Base-by-base conservation (phyloP, 1,140 invertebrate species). In the Drosophila nannoptera region DNA sequence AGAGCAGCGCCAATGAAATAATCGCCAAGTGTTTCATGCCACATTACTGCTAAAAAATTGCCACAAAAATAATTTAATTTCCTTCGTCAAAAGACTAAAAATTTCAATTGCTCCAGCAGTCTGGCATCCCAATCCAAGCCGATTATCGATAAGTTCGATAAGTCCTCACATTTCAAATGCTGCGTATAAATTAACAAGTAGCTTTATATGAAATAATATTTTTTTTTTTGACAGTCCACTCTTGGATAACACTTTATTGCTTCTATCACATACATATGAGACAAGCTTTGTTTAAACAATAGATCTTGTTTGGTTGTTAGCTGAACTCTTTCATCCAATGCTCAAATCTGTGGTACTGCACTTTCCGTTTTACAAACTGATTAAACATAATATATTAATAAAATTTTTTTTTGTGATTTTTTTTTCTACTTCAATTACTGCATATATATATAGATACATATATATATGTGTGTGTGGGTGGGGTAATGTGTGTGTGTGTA, bases 291-390 rank as follows among this genome's bases (percentile, higher is more conserved):
- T 67, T 55, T 69, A 69, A 77, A 77, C 60, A 73, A 70, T 77
- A 81, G 70, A 81, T 77, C 59, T 77, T 86, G 81, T 72, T 86
- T 86, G 81, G 81, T 86, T 86, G 74, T 84, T 86, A 86, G 81
- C 69, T 75, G 77, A 86, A 80, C 67, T 81, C 73, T 76, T 61
- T 74, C 61, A 56, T 82, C 73, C 48, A 75, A 73, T 71, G 69
- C 74, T 73, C 32, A 43, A 78, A 69, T 56, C 69, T 58, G 81
- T 86, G 81, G 81, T 81, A 86, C 81, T 86, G 81, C 68, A 75
- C 82, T 86, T 64, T 53, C 49, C 22, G 22, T 22, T 22, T 22
- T 22, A 22, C 22, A 22, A 50, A 53, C 40, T 83, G 74, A 69
- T 69, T 68, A 22, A 22, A 22, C 22, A 55, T 45, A 11, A 56